Evolutionary conservation across 92 coral and sea anemone genomes (phyloP).

Genomic region (Zoanthus sociatus): DNA sequence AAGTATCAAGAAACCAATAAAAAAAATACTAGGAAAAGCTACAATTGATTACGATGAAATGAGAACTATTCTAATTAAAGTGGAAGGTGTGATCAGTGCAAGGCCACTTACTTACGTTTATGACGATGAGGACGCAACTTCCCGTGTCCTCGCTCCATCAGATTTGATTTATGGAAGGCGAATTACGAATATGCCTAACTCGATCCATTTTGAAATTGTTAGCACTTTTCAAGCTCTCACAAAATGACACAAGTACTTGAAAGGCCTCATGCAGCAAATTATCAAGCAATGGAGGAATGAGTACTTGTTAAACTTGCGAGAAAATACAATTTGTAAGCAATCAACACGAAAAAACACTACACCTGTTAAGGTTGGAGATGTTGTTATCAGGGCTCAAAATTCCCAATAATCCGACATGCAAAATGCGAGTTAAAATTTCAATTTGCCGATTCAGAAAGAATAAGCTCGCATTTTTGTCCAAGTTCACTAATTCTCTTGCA

Average conservation of each 20-base stretch:
- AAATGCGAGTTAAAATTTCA: too few species aligned
- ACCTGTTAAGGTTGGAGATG: too few species aligned
- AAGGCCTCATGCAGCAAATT: too few species aligned
- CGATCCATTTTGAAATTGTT: neutral
- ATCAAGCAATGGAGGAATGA: neutral
- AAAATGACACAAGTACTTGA: slow-evolving; percentile 8
- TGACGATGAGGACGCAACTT: slow-evolving; percentile 24
- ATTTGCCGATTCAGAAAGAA: too few species aligned
- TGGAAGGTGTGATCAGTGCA: slow-evolving; percentile 23
- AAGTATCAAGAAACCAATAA: slow-evolving; percentile 40
- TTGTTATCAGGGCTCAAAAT: too few species aligned
- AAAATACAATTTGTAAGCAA: neutral
- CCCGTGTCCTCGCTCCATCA: slow-evolving; percentile 33
- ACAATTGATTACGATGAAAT: slow-evolving; percentile 25
- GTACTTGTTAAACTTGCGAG: too few species aligned
- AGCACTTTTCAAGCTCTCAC: slow-evolving; percentile 9
- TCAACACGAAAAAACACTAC: too few species aligned
- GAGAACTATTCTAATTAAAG: slow-evolving; percentile 25
- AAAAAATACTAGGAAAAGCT: slow-evolving; percentile 36
- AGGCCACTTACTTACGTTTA: slow-evolving; percentile 45
- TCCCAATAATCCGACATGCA: too few species aligned
- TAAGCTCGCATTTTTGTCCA: too few species aligned
- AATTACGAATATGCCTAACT: slow-evolving; percentile 39
- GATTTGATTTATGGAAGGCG: slow-evolving; percentile 41
- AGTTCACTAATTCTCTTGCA: too few species aligned